Base-by-base conservation (phyloP, 2,797 vertebrate species). In the Neostethus bicornis region DNA sequence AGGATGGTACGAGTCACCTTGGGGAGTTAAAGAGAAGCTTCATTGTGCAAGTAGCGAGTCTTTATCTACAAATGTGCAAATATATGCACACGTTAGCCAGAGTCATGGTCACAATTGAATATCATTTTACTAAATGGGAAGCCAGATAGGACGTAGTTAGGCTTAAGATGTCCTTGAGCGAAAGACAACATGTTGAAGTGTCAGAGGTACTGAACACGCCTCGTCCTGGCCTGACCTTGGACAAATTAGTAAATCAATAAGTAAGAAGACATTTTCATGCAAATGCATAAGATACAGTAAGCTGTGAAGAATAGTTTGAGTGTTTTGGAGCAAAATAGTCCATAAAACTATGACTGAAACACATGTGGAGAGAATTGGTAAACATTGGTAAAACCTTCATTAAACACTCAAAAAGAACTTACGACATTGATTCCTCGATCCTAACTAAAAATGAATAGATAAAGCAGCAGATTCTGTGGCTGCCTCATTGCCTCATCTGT, bases 41-140 rank as follows among this genome's bases (percentile, higher is more conserved):
- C 3, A 0, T 43, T 38, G 21, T 64, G 53, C 28, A 32, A 48
- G 41, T 26, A 38, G 38, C 35, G 4, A 7, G 2, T 63, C 19
- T 61, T 63, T 44, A 51, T 43, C 24, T 51, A 51, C 14, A 29
- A 2, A 3, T 44, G 5, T 61, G 21, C 23, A 14, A 55, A 60
- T 10, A 21, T 5, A 20, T 29, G 14, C 11, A 51, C 4, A 42
- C 34, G 54, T 31, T 41, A 43, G 12, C 29, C 11, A 4, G 10
- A 10, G 2, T 21, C 17, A 44, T 4, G 12, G 26, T 28, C 34
- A n/a, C 45, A 35, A 37, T 1, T 28, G 0, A 29, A 37, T 20
- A 7, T 29, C 11, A 31, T 37, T 44, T 17, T 26, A 14, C 2
- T 4, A 13, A 25, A 20, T 26, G 5, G 16, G 29, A 17, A 13